Conservation (phyloP, 2,888 invertebrate genomes). For the Spisula solida region DNA sequence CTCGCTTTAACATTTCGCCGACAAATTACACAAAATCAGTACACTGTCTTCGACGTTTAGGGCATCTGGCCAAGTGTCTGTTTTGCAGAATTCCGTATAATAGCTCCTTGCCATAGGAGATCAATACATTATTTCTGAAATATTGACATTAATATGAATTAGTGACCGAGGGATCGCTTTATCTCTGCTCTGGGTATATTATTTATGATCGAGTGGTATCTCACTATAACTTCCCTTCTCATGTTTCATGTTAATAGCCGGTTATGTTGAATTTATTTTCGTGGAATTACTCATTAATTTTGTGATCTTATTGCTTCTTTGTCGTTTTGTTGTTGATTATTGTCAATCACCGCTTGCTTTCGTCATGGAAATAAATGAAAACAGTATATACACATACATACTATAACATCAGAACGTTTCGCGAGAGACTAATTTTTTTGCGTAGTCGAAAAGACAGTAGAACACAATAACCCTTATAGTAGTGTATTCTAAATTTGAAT, state of each 20-base stretch:
- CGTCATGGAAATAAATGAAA: background rate
- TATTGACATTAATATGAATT: slow-evolving; percentile 20
- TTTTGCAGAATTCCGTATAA: background rate
- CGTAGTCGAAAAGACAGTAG: too few relatives aligned
- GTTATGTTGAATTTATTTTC: background rate
- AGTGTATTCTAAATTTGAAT: too few relatives aligned
- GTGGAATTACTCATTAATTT: slow-evolving; percentile 1
- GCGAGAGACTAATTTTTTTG: too few relatives aligned
- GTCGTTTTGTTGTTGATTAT: background rate
- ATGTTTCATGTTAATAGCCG: background rate
- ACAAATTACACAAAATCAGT: background rate
- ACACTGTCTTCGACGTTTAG: background rate
- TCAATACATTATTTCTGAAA: slow-evolving; percentile 11
- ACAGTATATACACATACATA: background rate
- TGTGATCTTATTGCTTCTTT: background rate
- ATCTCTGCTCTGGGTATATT: slow-evolving; percentile 10
- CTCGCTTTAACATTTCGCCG: background rate
- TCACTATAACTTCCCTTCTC: background rate
- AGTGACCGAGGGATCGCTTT: background rate
- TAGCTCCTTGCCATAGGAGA: background rate
- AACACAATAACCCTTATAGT: too few relatives aligned
- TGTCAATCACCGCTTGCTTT: background rate
- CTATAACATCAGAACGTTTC: background rate
- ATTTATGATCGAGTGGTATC: background rate
- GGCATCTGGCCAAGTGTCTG: slow-evolving; percentile 4